These are phyloP conservation scores for Ceyx margarethae DNA, from an alignment of 2,113 vertebrate species.

Conservation along the genomic window DNA sequence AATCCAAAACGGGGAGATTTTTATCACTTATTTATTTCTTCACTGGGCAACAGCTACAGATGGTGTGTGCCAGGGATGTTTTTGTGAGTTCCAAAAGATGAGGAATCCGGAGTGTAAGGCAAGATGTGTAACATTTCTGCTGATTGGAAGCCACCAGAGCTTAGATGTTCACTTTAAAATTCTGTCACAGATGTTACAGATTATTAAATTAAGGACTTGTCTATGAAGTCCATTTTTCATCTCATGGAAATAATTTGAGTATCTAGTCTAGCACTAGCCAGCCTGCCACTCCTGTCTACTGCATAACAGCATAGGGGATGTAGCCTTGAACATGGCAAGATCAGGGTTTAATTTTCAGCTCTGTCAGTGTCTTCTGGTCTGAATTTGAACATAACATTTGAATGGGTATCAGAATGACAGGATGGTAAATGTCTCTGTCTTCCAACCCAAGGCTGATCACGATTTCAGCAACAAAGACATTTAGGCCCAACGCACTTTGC, in stretches of 20 bases:
- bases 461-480: background rate
- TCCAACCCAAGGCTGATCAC: background rate
- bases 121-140: background rate
- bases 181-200: background rate
- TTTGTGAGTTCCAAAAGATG: background rate
- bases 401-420: background rate
- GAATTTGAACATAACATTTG: background rate
- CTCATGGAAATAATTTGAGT: background rate
- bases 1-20: background rate
- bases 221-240: background rate
- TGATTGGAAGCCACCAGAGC: background rate
- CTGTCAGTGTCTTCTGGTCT: background rate
- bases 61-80: background rate
- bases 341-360: background rate
- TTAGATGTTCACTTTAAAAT: constrained; percentile 6
- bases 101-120: background rate
- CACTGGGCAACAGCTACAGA: background rate
- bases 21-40: background rate
- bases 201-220: background rate
- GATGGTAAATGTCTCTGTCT: background rate
- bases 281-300: background rate
- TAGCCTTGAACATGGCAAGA: background rate
- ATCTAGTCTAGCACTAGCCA: background rate
- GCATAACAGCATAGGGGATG: background rate
- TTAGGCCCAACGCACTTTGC: background rate